Base-by-base conservation (phyloP, 2,888 invertebrate genomes). In the Physocephala rufipes region DNA sequence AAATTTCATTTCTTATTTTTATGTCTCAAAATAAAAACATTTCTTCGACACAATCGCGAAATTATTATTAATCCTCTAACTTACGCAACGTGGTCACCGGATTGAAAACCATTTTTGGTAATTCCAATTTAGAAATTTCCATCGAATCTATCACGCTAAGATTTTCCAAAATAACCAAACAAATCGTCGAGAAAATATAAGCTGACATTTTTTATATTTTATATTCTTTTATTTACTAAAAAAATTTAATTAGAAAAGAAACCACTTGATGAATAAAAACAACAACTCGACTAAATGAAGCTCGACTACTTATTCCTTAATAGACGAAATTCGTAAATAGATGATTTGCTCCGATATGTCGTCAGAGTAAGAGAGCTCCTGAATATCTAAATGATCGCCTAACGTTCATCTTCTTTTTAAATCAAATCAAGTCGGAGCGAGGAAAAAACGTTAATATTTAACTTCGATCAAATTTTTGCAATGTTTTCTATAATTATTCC, bases 81-180 rank as follows among this genome's bases (percentile, higher is more conserved):
- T 80, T 75, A 80, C 80, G 78, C 62, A 80, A 75, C 63, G 79
- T 73, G 2, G 74, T 76, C 19, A 80, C 75, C 30, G 79, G 78
- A 58, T 79, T 81, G 16, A 74, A 79, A 4, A 77, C 77, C 4
- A 67, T 21, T 7, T 67, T 59, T 3, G 78, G 75, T 1, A 49
- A 16, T 15, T 49, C 55, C 43, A 67, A 15, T 24, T 58, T 26
- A 2, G 26, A 26, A 28, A 13, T 26, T 45, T 58, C 36, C 26
- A 15, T 15, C 28, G n/a, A 26, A 1, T 49, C 36, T 7, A 24
- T 66, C 3, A n/a, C 49, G 2, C 59, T 16, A 30, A 13, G 5
- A 16, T 43, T 55, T 13, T 26, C 61, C 36, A n/a, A 65, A 78
- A 43, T 45, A 43, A 72, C 16, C 73, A n/a, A 5, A 61, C 70